These are phyloP conservation scores for Sphaeridia pumilis DNA, from an alignment of 2,888 invertebrate genomes.

Conservation along the genomic window DNA sequence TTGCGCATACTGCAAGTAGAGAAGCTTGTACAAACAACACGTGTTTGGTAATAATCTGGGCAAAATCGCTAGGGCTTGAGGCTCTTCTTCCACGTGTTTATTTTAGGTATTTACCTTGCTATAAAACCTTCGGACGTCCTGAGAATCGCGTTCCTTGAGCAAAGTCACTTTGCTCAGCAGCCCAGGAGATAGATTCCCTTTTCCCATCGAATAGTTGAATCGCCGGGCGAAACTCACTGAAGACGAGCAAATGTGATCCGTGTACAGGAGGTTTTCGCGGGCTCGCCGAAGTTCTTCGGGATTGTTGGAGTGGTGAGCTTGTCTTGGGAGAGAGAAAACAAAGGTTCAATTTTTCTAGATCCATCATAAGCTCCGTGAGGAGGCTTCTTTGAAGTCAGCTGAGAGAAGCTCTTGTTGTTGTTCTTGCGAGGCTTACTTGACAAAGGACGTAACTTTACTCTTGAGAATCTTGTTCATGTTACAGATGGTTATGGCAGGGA, in stretches of 20 bases:
- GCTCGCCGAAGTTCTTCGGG: neutral
- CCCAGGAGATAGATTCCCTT: conserved; percentile 17
- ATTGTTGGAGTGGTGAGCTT: conserved; percentile 10
- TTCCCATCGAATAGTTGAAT: conserved; percentile 24
- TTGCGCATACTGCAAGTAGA: conserved; percentile 53
- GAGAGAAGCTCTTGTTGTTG: no score
- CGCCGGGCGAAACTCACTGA: conserved; percentile 22
- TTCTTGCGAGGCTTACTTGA: neutral
- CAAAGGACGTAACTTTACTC: conserved; percentile 17
- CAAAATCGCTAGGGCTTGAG: neutral
- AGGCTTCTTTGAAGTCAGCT: no score
- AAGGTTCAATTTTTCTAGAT: neutral
- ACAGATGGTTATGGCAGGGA: conserved; percentile 32
- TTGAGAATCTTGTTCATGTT: conserved; percentile 30
- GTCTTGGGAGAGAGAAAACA: conserved; percentile 4
- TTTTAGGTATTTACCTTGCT: conserved; percentile 13
- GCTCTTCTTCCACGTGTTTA: no score
- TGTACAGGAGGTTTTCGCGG: conserved; percentile 19
- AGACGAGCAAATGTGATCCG: conserved; percentile 27
- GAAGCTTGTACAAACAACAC: neutral
- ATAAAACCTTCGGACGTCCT: conserved; percentile 15
- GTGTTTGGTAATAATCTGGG: neutral
- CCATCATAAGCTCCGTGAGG: neutral
- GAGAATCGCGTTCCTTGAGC: conserved; percentile 13
- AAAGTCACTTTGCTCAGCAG: conserved; percentile 12